These are phyloP conservation scores for Vanacampus margaritifer DNA, from an alignment of 2,113 vertebrate species.

Conservation along the genomic window DNA sequence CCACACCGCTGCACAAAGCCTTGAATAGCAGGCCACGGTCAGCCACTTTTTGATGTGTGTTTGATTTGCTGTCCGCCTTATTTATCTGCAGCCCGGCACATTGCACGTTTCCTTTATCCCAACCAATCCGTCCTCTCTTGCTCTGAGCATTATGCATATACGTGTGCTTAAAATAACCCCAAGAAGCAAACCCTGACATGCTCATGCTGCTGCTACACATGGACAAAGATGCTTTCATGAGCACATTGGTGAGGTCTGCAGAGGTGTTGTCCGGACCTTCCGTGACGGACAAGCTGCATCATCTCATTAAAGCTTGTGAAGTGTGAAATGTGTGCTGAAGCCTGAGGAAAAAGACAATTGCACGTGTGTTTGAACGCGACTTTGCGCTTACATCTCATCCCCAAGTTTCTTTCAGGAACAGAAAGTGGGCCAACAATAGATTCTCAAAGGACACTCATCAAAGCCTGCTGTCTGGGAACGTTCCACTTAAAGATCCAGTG, in stretches of 20 bases:
- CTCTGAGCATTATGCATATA: constrained; percentile 33
- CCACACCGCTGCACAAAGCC: constrained; percentile 40
- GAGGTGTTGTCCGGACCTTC: constrained; percentile 35
- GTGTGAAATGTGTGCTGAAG: constrained; percentile 59
- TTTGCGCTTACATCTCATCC: constrained; percentile 41
- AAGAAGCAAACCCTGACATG: neutral
- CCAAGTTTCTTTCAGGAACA: constrained; percentile 22
- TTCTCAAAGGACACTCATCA: constrained; percentile 61
- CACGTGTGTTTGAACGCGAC: constrained; percentile 40
- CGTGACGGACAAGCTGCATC: constrained; percentile 56
- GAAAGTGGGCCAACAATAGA: constrained; percentile 61
- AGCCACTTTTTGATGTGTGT: constrained; percentile 29
- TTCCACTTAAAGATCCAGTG: constrained; percentile 36
- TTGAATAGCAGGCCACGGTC: constrained; percentile 27
- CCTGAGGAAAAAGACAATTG: constrained; percentile 19
- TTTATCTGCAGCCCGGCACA: constrained; percentile 10
- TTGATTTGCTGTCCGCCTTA: constrained; percentile 59
- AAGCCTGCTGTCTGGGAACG: constrained; percentile 34
- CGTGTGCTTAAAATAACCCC: constrained; percentile 36
- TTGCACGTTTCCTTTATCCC: constrained; percentile 10
- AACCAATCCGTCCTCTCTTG: constrained; percentile 5
- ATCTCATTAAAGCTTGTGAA: constrained; percentile 62
- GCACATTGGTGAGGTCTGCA: constrained; percentile 22
- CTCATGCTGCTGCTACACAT: constrained; percentile 21
- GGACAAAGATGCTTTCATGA: constrained; percentile 14